Evolutionary conservation across 2,888 invertebrate species (phyloP), one percentile per base, ranked within the genome.

Genomic region (Smittia sp.): DNA sequence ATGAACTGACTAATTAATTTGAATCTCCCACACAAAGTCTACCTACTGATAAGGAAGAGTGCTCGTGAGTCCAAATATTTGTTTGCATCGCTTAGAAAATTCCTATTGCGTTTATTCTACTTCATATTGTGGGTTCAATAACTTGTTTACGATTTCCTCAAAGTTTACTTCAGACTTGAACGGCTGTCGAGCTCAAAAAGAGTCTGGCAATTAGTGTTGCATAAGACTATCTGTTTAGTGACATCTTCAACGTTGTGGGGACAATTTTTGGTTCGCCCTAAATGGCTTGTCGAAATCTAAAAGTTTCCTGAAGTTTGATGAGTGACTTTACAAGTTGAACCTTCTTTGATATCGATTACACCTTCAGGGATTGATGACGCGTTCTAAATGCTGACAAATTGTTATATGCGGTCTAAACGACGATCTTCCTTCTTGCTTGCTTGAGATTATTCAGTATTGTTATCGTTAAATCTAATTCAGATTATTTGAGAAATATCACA

Each of bases 401-500:
- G n/a, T n/a, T 6, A 46, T 46, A 6, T 46, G 15, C 46, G 46
- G 9, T 15, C 3, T 32, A 6, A 46, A 46, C 2, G 6, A 11
- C 11, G 4, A 46, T 32, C 32, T 32, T 32, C 9, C 32, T 9
- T 6, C 3, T 9, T 6, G 9, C 32, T 32, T 32, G 32, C 32
- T 32, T 32, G 32, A 32, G 32, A 32, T 32, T 32, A 32, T n/a
- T n/a, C 13, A 39, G 39, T 39, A n/a, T 46, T 58, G 18, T 58
- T 58, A 13, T 58, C 58, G 1, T 58, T 6, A 58, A 58, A 22
- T 58, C 58, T 58, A 58, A 58, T 58, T 13, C 22, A 58, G 18
- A 58, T 58, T 58, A 58, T 58, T 58, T 58, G 58, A 58, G 58
- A 58, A 58, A 58, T 58, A 58, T 58, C 58, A 58, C 58, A 58